phyloP scores from a whole-genome alignment of 2,113 vertebrate genomes.

The Cheilinus undulatus region DNA sequence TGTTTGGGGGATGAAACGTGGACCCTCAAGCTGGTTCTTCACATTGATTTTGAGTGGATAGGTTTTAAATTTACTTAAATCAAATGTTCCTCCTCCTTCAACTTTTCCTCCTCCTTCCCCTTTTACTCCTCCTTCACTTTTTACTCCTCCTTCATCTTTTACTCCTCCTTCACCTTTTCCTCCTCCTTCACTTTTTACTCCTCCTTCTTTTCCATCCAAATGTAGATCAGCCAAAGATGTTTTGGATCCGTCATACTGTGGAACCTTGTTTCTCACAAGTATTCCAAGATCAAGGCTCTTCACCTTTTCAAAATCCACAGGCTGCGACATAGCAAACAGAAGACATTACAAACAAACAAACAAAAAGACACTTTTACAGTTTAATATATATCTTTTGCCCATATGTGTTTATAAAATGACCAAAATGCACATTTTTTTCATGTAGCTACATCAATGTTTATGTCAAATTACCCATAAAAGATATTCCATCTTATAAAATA shows the following conservation, averaged over 20 bases:
- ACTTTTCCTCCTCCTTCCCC: conserved; percentile 33
- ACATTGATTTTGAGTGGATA: conserved; percentile 85
- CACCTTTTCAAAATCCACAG: conserved; percentile 89
- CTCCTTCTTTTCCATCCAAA: not conserved
- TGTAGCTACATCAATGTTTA: no score
- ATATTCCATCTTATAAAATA: no score
- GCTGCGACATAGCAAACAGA: conserved; percentile 72
- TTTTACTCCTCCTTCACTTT: not conserved
- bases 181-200: conserved; percentile 36
- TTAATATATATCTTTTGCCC: no score
- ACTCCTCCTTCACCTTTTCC: not conserved
- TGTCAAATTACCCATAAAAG: no score
- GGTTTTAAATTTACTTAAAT: conserved; percentile 27
- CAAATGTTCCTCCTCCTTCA: not conserved
- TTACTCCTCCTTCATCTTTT: not conserved
- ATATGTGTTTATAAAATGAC: no score
- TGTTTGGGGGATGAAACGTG: conserved; percentile 84
- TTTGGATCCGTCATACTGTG: not conserved
- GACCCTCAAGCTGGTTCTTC: conserved; percentile 87
- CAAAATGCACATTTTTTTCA: no score
- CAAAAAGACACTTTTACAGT: no score
- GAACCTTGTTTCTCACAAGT: conserved; percentile 82
- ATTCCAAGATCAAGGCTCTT: conserved; percentile 83
- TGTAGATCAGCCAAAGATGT: rapidly evolving
- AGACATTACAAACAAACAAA: not conserved